Evolutionary conservation across 2,888 invertebrate species (phyloP), one percentile per base, ranked within the genome.

Genomic region (Corythucha ciliata): DNA sequence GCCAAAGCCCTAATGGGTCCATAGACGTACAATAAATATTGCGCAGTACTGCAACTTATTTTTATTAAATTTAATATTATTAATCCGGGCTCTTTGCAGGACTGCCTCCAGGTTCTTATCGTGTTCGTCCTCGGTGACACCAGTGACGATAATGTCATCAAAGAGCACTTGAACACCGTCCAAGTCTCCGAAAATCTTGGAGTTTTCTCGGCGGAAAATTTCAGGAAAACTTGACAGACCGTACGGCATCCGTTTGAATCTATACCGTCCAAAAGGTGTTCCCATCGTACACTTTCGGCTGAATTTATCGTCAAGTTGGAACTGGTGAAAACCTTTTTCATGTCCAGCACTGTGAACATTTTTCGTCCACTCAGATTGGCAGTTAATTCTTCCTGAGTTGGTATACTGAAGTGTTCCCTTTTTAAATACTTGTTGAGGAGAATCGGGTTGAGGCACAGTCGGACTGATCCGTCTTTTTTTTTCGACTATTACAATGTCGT

Each of bases 81-180:
- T 21, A 10, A 10, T 10, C 10, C 40, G 7, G 21, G 22, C 22
- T 40, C 40, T 7, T 7, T 8, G 22, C 22, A 21, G 7, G 22
- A 7, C 20, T 7, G 18, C 8, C 24, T 12, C 40, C 7, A 54
- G 29, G 29, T 45, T 39, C 18, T 27, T 21, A 39, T 54, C 50
- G 40, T 55, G 53, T 37, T 56, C 56, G 10, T 16, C 27, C 16
- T 52, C 53, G 10, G 45, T 40, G n/a, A 12, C 26, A 8, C 56
- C 53, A n/a, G 53, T 41, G 6, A 54, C 32, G 12, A 56, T 56
- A 2, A 55, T 4, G 20, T 54, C 55, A 41, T 50, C 55, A 39
- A 27, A 55, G 12, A 49, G n/a, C 4, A 41, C 47, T 33, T 51
- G 41, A 3, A 56, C 53, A 5, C 53, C 50, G 7, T 14, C 21